A percentile compares a stretch with the other conserved stretches of the same genome.
phyloP scores from a whole-genome alignment of 2,888 invertebrate genomes.

The Blastobasis lacticolella region DNA sequence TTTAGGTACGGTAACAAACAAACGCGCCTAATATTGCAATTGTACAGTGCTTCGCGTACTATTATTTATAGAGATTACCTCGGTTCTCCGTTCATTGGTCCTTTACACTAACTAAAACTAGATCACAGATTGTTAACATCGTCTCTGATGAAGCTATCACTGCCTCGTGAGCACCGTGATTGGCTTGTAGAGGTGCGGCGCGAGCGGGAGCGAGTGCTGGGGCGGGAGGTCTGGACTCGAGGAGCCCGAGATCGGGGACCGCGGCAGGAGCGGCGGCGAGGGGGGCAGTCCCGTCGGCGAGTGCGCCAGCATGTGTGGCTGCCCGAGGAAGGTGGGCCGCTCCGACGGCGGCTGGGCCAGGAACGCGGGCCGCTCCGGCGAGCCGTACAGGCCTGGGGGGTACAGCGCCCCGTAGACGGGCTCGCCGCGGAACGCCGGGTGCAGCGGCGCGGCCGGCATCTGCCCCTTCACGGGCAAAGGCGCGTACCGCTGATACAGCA shows the following conservation, averaged over 20 bases:
- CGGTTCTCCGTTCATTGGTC: conserved; percentile 36
- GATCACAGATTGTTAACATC: conserved; percentile 57
- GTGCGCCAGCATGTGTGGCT: conserved; percentile 37
- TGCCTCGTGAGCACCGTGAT: conserved; percentile 74
- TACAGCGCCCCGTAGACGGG: conserved; percentile 60
- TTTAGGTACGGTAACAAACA: conserved; percentile 24
- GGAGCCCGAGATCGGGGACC: conserved; percentile 50
- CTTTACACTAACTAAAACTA: conserved; percentile 47
- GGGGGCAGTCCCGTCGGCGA: conserved; percentile 53
- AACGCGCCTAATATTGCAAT: conserved; percentile 35
- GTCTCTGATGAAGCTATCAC: conserved; percentile 39
- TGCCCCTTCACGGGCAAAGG: conserved; percentile 72
- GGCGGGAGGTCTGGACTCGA: conserved; percentile 60
- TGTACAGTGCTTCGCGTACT: conserved; percentile 9
- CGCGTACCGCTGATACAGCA: conserved; percentile 80
- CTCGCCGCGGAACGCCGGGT: conserved; percentile 65
- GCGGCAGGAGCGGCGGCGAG: conserved; percentile 49
- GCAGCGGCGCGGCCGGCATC: conserved; percentile 60
- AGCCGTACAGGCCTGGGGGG: conserved; percentile 42
- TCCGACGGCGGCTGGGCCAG: conserved; percentile 42
- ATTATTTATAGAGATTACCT: conserved; percentile 32
- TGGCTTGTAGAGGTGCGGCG: conserved; percentile 70
- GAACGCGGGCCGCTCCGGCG: conserved; percentile 49
- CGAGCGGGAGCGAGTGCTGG: conserved; percentile 51
- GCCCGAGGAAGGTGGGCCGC: conserved; percentile 31